Evolutionary conservation across 1,140 invertebrate genomes (phyloP).

Genomic region (Leptoteleia sp.): DNA sequence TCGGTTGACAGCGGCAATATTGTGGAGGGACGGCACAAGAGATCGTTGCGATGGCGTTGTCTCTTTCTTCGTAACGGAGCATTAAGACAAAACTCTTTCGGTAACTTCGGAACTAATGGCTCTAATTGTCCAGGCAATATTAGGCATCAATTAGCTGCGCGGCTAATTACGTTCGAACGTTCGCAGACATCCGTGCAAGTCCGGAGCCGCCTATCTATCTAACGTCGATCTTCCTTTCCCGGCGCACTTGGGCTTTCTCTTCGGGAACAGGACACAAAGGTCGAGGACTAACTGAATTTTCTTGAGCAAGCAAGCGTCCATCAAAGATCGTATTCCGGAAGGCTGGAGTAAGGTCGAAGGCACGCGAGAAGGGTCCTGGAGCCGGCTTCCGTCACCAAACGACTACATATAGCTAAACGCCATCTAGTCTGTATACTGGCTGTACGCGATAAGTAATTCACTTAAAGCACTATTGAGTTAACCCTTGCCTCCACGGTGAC

Average conservation of each 20-base stretch:
- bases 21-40: background rate
- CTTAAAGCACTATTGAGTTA: slow-evolving; percentile 81
- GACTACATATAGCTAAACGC: slow-evolving; percentile 76
- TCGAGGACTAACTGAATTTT: slow-evolving; percentile 81
- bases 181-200: slow-evolving; percentile 74
- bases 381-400: slow-evolving; percentile 62
- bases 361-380: slow-evolving; percentile 61
- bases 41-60: background rate
- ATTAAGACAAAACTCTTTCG: slow-evolving; percentile 72
- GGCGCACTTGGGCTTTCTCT: slow-evolving; percentile 67
- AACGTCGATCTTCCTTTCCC: slow-evolving; percentile 68
- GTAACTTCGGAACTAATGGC: slow-evolving; percentile 70
- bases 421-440: slow-evolving; percentile 79
- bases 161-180: slow-evolving; percentile 76
- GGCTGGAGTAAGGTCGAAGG: slow-evolving; percentile 61
- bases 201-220: slow-evolving; percentile 58
- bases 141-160: slow-evolving; percentile 76
- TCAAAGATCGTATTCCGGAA: slow-evolving; percentile 77
- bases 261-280: slow-evolving; percentile 77
- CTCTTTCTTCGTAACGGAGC: slow-evolving; percentile 49
- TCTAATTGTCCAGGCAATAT: slow-evolving; percentile 79
- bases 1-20: slow-evolving; percentile 2
- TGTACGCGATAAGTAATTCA: slow-evolving; percentile 82
- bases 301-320: slow-evolving; percentile 79
- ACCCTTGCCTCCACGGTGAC: slow-evolving; percentile 80